A percentile compares a stretch with the other conserved stretches of the same genome.
phyloP scores from a whole-genome alignment of 1,140 invertebrate genomes.

The Drosophila tristis region DNA sequence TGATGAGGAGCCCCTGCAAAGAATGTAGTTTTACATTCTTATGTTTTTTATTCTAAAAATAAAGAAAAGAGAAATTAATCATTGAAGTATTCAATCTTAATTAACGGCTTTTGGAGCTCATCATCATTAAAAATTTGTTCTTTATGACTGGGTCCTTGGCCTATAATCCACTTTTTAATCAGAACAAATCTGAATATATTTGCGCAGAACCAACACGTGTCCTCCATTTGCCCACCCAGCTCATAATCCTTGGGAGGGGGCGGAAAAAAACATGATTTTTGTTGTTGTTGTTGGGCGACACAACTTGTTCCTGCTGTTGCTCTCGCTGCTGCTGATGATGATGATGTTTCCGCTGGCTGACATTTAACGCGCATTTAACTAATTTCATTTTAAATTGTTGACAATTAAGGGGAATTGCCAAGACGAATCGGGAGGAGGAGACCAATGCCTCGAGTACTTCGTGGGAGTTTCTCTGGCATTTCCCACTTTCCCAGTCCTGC shows the following conservation, averaged over 20 bases:
- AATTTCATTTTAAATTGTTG: slow-evolving; percentile 82
- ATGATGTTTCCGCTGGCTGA: slow-evolving; percentile 67
- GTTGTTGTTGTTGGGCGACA: slow-evolving; percentile 15
- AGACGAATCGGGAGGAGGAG: slow-evolving; percentile 65
- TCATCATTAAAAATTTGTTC: too few species aligned
- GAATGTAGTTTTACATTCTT: too few species aligned
- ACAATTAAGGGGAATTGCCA: slow-evolving; percentile 81
- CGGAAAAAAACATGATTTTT: slow-evolving; percentile 10
- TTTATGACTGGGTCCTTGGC: too few species aligned
- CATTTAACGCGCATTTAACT: slow-evolving; percentile 79
- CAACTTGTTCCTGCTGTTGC: slow-evolving; percentile 29
- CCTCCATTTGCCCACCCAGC: slow-evolving; percentile 23
- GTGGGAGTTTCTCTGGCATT: not conserved
- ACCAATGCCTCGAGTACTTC: slow-evolving; percentile 16
- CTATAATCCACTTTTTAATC: slow-evolving; percentile 4
- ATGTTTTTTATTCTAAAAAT: too few species aligned
- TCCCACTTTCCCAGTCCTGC: not conserved
- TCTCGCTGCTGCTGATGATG: slow-evolving; percentile 54
- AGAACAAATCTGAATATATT: slow-evolving; percentile 13
- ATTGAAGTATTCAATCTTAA: too few species aligned
- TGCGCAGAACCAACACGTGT: slow-evolving; percentile 43
- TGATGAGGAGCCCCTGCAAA: too few species aligned
- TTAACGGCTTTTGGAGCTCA: too few species aligned
- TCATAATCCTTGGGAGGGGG: slow-evolving; percentile 32
- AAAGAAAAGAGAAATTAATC: too few species aligned